These are phyloP conservation scores for Nineta flava DNA, from an alignment of 2,888 invertebrate species.

Conservation along the genomic window DNA sequence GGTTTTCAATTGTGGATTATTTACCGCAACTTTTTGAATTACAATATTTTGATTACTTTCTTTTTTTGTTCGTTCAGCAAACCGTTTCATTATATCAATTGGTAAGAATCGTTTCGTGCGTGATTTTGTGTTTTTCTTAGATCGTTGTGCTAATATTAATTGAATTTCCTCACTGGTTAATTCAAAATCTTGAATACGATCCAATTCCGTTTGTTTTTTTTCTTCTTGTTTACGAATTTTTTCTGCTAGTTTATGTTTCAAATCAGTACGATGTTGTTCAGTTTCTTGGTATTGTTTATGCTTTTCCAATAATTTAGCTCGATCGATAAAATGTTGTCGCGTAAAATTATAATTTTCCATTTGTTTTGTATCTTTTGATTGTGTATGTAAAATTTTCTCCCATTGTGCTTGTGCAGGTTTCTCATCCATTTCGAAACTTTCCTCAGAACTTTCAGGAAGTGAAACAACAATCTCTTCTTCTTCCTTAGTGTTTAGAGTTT, in stretches of 20 bases:
- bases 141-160: conserved; percentile 20
- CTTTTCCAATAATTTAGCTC: conserved; percentile 13
- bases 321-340: conserved; percentile 1
- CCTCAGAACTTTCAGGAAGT: not conserved
- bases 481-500: conserved; percentile 2
- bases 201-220: not conserved
- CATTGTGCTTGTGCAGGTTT: not conserved
- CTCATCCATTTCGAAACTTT: conserved; percentile 10
- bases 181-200: conserved; percentile 13
- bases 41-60: not conserved
- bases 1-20: not conserved
- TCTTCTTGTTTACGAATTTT: not conserved
- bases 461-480: conserved; percentile 9
- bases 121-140: conserved; percentile 19
- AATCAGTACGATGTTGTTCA: not conserved
- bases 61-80: conserved; percentile 2
- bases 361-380: not conserved
- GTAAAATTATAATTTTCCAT: not conserved
- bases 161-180: conserved; percentile 19
- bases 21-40: not conserved
- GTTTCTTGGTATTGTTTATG: conserved; percentile 3
- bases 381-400: conserved; percentile 9
- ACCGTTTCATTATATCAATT: conserved; percentile 3
- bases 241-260: conserved; percentile 7
- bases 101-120: conserved; percentile 5